These are phyloP conservation scores for Meloidogyne floridensis DNA, from an alignment of 1,140 invertebrate genomes.

Conservation along the genomic window DNA sequence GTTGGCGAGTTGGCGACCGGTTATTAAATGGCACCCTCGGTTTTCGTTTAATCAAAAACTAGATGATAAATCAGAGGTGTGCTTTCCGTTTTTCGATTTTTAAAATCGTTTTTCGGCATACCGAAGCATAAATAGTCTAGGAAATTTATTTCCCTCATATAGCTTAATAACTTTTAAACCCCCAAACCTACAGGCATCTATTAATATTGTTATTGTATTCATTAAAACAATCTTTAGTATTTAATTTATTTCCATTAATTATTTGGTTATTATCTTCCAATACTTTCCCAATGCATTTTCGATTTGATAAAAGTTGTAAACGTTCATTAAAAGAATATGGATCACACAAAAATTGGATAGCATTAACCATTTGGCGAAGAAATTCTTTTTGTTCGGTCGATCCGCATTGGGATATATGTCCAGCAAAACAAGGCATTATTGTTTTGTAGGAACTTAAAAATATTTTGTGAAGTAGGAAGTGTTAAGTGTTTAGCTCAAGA, in stretches of 20 bases:
- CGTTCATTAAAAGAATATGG: background rate
- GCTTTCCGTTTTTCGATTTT: too few relatives aligned
- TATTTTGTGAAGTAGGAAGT: background rate
- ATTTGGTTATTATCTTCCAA: background rate
- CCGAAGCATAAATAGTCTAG: too few relatives aligned
- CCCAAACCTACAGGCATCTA: too few relatives aligned
- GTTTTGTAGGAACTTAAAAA: background rate
- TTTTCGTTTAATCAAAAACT: too few relatives aligned
- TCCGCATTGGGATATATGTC: background rate
- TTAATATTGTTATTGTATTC: too few relatives aligned
- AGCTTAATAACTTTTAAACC: too few relatives aligned
- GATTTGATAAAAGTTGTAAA: background rate
- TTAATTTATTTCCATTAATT: background rate
- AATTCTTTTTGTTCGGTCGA: background rate
- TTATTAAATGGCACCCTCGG: too few relatives aligned
- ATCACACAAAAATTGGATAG: background rate
- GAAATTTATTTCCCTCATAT: too few relatives aligned
- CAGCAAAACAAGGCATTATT: background rate
- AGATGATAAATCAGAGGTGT: too few relatives aligned
- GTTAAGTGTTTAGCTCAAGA: too few relatives aligned
- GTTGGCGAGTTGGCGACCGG: too few relatives aligned
- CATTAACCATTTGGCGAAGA: background rate
- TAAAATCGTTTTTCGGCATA: too few relatives aligned
- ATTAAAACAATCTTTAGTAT: background rate
- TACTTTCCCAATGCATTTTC: background rate